phyloP scores from a whole-genome alignment of 2,888 invertebrate genomes.

The Lymantria monacha region DNA sequence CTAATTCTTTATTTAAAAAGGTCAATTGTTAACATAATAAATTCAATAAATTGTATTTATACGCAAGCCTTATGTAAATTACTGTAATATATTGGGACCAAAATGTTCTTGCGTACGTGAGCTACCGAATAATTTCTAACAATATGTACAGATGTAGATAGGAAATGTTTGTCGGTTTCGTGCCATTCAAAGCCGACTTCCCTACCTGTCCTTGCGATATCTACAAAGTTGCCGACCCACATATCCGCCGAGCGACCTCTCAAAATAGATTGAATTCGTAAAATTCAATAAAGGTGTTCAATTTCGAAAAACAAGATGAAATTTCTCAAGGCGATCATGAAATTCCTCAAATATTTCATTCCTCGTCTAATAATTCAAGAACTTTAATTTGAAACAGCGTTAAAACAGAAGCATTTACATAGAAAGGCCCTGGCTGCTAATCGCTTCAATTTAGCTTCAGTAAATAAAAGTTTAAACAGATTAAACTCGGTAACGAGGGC shows the following conservation, averaged over 20 bases:
- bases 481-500: slow-evolving; percentile 72
- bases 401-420: slow-evolving; percentile 46
- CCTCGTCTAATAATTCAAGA: slow-evolving; percentile 26
- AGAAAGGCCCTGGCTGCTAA: slow-evolving; percentile 56
- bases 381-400: slow-evolving; percentile 42
- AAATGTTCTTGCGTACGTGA: slow-evolving; percentile 11
- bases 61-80: neutral
- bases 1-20: too few species aligned
- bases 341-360: slow-evolving; percentile 29
- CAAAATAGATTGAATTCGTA: slow-evolving; percentile 34
- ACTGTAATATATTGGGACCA: slow-evolving; percentile 3
- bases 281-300: slow-evolving; percentile 37
- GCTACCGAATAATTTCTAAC: slow-evolving; percentile 13
- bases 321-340: slow-evolving; percentile 13
- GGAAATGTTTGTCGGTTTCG: slow-evolving; percentile 20
- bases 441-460: slow-evolving; percentile 67
- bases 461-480: slow-evolving; percentile 80
- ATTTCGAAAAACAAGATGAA: slow-evolving; percentile 27
- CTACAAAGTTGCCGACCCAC: slow-evolving; percentile 32
- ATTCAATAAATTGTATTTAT: neutral
- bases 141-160: slow-evolving; percentile 20
- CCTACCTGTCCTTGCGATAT: slow-evolving; percentile 32
- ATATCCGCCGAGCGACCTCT: slow-evolving; percentile 31
- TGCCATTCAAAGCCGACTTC: slow-evolving; percentile 23
- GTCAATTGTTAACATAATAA: too few species aligned